Evolutionary conservation across 92 coral and sea anemone species (phyloP), one percentile per base, ranked within the genome.

Genomic region (Phenganax subtilis): DNA sequence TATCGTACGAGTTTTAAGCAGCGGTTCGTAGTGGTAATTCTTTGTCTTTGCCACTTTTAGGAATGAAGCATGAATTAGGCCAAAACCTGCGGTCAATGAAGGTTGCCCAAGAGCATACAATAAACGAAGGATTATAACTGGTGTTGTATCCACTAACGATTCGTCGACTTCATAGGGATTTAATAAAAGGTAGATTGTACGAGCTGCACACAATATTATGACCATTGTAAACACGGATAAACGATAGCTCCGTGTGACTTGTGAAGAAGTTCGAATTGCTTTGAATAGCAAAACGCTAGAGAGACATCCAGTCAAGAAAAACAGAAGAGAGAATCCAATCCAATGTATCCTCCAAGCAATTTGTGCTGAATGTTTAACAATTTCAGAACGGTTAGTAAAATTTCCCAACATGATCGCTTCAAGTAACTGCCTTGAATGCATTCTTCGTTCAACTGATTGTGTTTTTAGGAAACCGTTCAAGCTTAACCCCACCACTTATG

Each of bases 41-140:
- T 16, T 56, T 0, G 47, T 51, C 64, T 75, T 75, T 6, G 80
- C 62, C 8, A 75, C 64, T 54, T 75, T 75, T 2, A 75, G n/a
- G 37, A 75, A 75, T 6, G 51, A 55, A 56, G 80, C 80, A 75
- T 75, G 80, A 55, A 75, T 12, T 0, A 75, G 51, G 14, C 80
- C 80, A 75, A 75, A 75, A 1, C 80, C 64, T 1, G 80, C 80
- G 8, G 67, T 75, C 28, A 75, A 27, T 16, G 80, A 75, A 17
- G 80, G 80, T 51, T 75, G 80, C 1, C 80, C 80, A 75, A 75
- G 67, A 20, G 64, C 51, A 31, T 75, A 75, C n/a, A 75, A 17
- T 3, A 75, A 31, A 56, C 80, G 62, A 9, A 54, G 12, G 10
- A 75, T 11, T 1, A 75, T 27, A 16, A 56, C 64, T 0, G 80